Evolutionary conservation across 1,140 invertebrate species (phyloP).

Genomic region (Drosophila auraria): DNA sequence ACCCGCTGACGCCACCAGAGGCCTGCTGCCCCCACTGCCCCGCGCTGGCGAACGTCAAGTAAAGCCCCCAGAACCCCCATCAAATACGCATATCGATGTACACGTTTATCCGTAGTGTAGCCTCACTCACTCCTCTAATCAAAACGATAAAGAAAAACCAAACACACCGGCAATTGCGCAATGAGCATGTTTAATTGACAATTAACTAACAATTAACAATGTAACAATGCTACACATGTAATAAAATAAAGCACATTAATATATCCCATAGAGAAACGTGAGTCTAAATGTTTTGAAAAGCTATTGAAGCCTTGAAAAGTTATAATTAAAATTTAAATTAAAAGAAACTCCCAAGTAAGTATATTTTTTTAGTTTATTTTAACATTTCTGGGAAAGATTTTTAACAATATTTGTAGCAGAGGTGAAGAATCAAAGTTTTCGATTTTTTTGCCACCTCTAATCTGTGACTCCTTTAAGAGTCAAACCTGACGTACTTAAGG

Average conservation of each 20-base stretch:
- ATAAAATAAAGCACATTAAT: constrained; percentile 81
- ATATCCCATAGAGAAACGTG: constrained; percentile 23
- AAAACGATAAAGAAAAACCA: constrained; percentile 21
- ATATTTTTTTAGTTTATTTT: background rate
- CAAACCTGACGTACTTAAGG: constrained; percentile 88
- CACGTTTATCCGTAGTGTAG: constrained; percentile 71
- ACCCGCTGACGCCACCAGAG: constrained; percentile 72
- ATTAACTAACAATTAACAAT: constrained; percentile 71
- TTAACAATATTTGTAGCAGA: background rate
- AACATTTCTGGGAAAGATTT: background rate
- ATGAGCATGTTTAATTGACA: constrained; percentile 58
- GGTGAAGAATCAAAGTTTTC: background rate
- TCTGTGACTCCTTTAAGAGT: background rate
- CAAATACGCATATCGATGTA: constrained; percentile 74
- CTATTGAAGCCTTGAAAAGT: background rate
- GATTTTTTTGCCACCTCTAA: background rate
- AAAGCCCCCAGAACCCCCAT: constrained; percentile 8
- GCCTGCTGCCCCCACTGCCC: constrained; percentile 78
- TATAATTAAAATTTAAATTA: background rate
- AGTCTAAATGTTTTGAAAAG: no score
- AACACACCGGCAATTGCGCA: constrained; percentile 29
- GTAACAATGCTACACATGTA: constrained; percentile 71
- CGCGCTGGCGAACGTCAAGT: constrained; percentile 27
- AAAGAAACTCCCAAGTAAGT: background rate
- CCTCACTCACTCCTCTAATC: constrained; percentile 60